phyloP scores from a whole-genome alignment of 2,797 vertebrate genomes.

The Myotis daubentonii region DNA sequence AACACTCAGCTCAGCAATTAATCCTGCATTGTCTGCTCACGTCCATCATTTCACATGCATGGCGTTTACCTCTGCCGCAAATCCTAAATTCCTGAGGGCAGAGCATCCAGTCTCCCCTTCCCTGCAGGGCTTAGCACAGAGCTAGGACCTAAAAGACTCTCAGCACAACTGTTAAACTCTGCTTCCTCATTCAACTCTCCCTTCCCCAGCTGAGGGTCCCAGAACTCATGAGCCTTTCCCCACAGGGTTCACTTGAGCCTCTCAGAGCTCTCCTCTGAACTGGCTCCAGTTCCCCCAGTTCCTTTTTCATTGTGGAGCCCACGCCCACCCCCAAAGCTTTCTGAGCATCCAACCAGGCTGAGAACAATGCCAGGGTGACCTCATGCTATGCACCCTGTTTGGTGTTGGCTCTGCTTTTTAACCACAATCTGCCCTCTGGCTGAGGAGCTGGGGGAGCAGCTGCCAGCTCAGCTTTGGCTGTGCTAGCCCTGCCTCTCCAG shows the following conservation, averaged over 20 bases:
- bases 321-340: background rate
- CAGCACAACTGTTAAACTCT: background rate
- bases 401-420: conserved; percentile 41
- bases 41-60: background rate
- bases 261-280: background rate
- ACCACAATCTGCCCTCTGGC: background rate
- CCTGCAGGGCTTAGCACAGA: background rate
- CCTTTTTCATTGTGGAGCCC: background rate
- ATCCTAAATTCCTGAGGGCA: background rate
- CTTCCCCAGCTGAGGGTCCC: background rate
- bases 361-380: conserved; percentile 53
- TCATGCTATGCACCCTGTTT: conserved; percentile 39
- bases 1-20: background rate
- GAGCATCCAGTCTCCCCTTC: background rate
- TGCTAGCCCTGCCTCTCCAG: background rate
- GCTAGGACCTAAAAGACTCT: background rate
- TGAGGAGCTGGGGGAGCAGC: background rate
- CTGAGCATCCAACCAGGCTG: background rate
- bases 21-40: background rate
- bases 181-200: background rate
- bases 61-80: background rate
- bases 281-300: background rate
- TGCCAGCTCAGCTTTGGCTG: background rate
- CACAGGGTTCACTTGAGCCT: background rate
- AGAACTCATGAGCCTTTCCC: background rate